Percentiles rank a stretch among this genome's conserved stretches.
Evolutionary conservation across 2,888 invertebrate genomes (phyloP).

Genomic region (Ametastegia equiseti): DNA sequence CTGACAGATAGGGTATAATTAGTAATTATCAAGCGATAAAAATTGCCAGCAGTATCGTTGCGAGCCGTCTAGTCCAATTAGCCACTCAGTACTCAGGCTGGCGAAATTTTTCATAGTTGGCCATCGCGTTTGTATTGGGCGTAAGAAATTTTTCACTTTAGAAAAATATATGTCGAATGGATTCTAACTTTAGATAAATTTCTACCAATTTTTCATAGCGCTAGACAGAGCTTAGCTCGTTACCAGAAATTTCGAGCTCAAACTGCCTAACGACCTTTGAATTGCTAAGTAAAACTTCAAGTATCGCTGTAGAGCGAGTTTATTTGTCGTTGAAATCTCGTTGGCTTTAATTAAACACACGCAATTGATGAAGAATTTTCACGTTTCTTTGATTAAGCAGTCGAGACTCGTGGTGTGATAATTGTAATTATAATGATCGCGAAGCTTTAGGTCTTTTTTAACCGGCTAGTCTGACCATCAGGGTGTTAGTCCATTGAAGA

Average conservation of each 20-base stretch:
- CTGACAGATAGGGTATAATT: neutral
- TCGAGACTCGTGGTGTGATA: neutral
- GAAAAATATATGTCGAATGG: neutral
- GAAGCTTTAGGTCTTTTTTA: neutral
- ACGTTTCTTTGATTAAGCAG: neutral
- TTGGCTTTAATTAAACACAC: neutral
- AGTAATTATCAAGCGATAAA: neutral
- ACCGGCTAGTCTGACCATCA: neutral
- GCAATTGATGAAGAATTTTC: neutral
- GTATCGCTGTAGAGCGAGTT: neutral
- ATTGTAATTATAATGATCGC: neutral
- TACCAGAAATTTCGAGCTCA: neutral
- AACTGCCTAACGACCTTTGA: neutral
- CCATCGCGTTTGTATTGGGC: too few species aligned
- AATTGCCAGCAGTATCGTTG: neutral
- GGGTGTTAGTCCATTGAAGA: neutral
- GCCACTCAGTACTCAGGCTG: neutral
- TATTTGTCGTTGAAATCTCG: slow-evolving; percentile 28
- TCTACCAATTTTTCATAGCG: neutral
- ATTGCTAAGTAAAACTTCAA: slow-evolving; percentile 10
- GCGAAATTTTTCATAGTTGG: neutral
- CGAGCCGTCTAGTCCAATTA: neutral
- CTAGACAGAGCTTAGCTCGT: neutral
- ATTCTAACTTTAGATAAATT: too few species aligned
- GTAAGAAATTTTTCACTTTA: neutral